phyloP scores from a whole-genome alignment of 2,113 vertebrate genomes.

The Centrocercus urophasianus region DNA sequence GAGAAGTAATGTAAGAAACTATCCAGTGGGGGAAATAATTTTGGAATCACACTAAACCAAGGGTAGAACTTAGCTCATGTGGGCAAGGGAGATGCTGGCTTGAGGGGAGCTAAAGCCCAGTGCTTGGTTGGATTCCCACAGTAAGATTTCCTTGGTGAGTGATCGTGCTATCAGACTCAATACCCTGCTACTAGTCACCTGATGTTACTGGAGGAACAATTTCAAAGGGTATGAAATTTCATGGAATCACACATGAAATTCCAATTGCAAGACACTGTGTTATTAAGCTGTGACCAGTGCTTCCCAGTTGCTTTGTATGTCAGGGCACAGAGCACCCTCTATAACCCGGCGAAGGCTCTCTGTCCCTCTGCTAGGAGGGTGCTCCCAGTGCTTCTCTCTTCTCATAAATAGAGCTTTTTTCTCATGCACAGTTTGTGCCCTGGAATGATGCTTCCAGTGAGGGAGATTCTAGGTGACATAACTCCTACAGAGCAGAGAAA shows the following conservation, averaged over 20 bases:
- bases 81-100: neutral
- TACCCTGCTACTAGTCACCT: neutral
- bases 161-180: neutral
- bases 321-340: fast-evolving
- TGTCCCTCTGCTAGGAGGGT: neutral
- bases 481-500: neutral
- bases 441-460: neutral
- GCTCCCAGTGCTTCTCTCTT: neutral
- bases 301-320: neutral
- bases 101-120: neutral
- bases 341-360: fast-evolving
- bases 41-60: neutral
- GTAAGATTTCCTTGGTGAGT: neutral
- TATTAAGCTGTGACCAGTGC: neutral
- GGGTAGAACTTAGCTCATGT: neutral
- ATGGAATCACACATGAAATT: neutral
- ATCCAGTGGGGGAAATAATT: neutral
- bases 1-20: neutral
- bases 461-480: neutral
- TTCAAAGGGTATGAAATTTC: neutral
- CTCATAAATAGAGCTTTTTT: neutral
- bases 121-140: neutral
- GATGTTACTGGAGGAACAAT: neutral
- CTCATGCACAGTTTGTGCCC: neutral
- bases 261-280: fast-evolving